Percentiles rank a stretch among this genome's conserved stretches.
Evolutionary conservation across 2,888 invertebrate genomes (phyloP).

Genomic region (Nephrotoma guestfalica): DNA sequence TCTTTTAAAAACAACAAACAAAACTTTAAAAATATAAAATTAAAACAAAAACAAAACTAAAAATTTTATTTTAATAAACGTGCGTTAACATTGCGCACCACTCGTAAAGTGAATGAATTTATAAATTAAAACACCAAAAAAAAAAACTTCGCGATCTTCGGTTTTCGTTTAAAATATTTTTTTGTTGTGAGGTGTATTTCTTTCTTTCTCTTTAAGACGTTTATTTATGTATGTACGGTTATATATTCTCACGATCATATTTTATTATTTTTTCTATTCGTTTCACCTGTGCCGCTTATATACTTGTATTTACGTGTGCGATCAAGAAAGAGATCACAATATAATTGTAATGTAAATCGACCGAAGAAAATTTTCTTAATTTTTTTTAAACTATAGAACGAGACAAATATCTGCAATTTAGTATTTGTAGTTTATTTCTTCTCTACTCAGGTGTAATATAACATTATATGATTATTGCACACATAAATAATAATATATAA

Average conservation of each 20-base stretch:
- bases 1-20: background rate
- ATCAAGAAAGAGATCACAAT: background rate
- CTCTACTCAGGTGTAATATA: background rate
- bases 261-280: background rate
- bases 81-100: background rate
- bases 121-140: background rate
- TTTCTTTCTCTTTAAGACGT: background rate
- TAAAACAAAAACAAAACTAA: background rate
- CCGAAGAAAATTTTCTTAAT: background rate
- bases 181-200: background rate
- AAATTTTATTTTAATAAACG: background rate
- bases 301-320: background rate
- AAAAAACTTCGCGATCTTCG: background rate
- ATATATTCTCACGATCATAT: background rate
- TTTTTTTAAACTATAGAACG: background rate
- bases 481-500: background rate
- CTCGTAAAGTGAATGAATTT: background rate
- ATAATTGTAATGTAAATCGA: background rate
- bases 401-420: background rate
- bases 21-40: background rate
- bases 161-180: background rate
- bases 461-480: background rate
- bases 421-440: background rate
- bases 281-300: background rate
- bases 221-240: background rate